These are phyloP conservation scores for Drosophila bocqueti DNA, from an alignment of 1,140 invertebrate genomes.

Conservation along the genomic window DNA sequence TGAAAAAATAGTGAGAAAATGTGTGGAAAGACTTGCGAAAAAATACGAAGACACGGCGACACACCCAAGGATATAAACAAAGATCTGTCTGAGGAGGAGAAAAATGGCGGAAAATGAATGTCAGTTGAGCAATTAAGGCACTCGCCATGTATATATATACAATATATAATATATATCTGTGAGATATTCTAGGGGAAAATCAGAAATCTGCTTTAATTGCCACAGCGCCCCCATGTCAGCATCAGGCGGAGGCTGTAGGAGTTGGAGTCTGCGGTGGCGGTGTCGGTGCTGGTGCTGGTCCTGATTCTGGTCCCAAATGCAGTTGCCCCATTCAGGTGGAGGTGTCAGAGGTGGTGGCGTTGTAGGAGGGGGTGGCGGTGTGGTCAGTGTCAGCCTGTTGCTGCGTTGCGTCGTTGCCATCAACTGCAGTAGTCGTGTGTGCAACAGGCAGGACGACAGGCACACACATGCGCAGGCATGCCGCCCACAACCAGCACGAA, in stretches of 20 bases:
- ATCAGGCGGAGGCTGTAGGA: background rate
- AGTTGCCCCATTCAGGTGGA: too few relatives aligned
- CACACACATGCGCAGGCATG: constrained; percentile 17
- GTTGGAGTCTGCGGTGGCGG: constrained; percentile 33
- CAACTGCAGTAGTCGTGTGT: constrained; percentile 47
- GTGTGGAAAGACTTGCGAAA: background rate
- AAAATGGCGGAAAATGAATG: constrained; percentile 19
- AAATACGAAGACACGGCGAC: constrained; percentile 57
- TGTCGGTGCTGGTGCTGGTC: background rate
- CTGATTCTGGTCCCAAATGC: background rate
- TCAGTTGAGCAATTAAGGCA: constrained; percentile 40
- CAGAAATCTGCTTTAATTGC: constrained; percentile 1
- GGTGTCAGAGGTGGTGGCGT: background rate
- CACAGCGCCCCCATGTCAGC: background rate
- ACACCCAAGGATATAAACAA: constrained; percentile 37
- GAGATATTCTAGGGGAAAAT: background rate
- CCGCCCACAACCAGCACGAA: constrained; percentile 3
- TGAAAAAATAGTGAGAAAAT: constrained; percentile 6
- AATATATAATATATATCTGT: background rate
- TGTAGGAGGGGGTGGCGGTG: background rate
- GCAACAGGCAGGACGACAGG: constrained; percentile 65
- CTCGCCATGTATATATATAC: background rate
- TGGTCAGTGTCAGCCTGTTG: constrained; percentile 70
- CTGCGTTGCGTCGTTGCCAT: constrained; percentile 28
- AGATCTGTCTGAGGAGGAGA: background rate